Evolutionary conservation across 2,797 vertebrate species (phyloP), one percentile per base, ranked within the genome.

Genomic region (Myotis vivesi): DNA sequence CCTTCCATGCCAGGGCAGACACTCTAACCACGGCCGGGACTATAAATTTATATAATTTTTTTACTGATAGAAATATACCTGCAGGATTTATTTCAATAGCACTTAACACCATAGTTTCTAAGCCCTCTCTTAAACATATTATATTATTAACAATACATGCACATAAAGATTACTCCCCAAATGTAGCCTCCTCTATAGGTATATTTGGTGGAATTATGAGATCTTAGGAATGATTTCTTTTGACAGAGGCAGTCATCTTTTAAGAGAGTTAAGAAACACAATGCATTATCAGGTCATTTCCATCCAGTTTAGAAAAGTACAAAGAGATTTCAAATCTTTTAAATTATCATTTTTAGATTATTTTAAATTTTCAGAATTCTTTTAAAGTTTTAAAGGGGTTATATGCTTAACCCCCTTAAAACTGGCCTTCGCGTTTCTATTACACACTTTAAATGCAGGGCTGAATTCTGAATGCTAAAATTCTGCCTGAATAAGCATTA

Each of bases 401-500:
- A 69, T 20, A 57, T 68, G 73, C 33, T 95, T 93, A 93, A 93
- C 95, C 87, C 25, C 23, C 25, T 59, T 89, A 92, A 55, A 59
- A 36, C 96, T 89, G 30, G 13, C 87, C 16, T 94, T 92, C 85
- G 33, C 55, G 73, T 86, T 95, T 90, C 75, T 94, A 87, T 89
- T 76, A 89, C 44, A 94, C 87, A 92, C 44, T 81, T 76, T 94
- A 15, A 84, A 92, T 49, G 2, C 80, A 59, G 36, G 72, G 25
- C 41, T 55, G 17, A 86, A 92, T 85, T 94, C 53, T 95, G 81
- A 95, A 91, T 87, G 71, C 80, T 75, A 94, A 96, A 94, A 87
- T 95, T 81, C 64, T 95, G 88, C 49, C 75, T 89, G 84, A 93
- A 69, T 95, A 95, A 86, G 72, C 76, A 90, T 95, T 84, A 96